Percentiles rank a stretch among this genome's conserved stretches.
Evolutionary conservation across 2,888 invertebrate species (phyloP).

Genomic region (Metacarcinus magister): DNA sequence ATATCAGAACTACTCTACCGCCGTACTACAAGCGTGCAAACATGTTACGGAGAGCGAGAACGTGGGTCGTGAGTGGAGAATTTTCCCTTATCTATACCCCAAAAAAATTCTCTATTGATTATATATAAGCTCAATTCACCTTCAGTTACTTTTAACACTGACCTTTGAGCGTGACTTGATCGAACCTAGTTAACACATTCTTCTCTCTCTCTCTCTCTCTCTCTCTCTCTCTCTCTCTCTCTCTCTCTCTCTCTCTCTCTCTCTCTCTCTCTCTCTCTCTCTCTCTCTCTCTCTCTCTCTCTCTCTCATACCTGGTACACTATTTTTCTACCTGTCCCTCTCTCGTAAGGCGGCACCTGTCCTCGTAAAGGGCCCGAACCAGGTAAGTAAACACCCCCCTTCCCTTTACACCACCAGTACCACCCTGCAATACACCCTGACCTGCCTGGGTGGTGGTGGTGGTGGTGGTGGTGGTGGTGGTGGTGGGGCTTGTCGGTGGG

Average conservation of each 20-base stretch:
- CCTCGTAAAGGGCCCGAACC: not conserved
- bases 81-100: too few species aligned
- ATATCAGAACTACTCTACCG: too few species aligned
- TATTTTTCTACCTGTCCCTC: not conserved
- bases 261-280: not conserved
- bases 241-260: constrained; percentile 48
- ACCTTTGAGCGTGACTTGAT: too few species aligned
- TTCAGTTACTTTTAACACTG: too few species aligned
- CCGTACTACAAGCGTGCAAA: too few species aligned
- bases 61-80: too few species aligned
- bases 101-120: too few species aligned
- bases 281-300: not conserved
- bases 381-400: not conserved
- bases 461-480: not conserved
- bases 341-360: constrained; percentile 3
- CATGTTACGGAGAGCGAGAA: too few species aligned
- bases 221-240: constrained; percentile 32
- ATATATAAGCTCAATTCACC: too few species aligned
- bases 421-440: not conserved
- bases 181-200: too few species aligned
- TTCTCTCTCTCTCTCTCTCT: too few species aligned
- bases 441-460: not conserved
- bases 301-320: not conserved
- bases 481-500: too few species aligned
- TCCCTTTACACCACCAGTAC: not conserved